Evolutionary conservation across 1,140 invertebrate genomes (phyloP).

Genomic region (Habropoda laboriosa): DNA sequence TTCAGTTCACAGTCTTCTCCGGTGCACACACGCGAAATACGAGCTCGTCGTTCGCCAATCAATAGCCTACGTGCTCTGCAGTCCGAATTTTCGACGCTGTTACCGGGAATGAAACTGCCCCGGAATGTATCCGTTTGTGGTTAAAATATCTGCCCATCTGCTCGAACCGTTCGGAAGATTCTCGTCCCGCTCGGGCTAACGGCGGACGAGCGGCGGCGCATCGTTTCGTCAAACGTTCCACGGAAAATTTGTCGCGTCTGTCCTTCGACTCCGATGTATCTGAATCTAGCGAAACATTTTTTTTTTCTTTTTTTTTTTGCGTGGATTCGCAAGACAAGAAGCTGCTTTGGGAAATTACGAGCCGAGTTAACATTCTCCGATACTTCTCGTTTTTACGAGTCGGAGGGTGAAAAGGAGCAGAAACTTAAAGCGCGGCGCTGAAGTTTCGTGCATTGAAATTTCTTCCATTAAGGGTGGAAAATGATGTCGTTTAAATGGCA

Average conservation of each 20-base stretch:
- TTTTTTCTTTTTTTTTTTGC: no score
- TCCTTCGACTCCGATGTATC: no score
- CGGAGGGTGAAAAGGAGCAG: no score
- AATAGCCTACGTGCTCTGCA: constrained; percentile 63
- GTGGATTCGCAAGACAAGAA: no score
- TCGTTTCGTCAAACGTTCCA: constrained; percentile 7
- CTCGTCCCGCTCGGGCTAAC: not conserved
- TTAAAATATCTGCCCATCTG: constrained; percentile 53
- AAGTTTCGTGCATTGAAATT: no score
- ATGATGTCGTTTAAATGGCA: no score
- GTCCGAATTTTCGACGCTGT: constrained; percentile 51
- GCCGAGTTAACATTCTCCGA: no score
- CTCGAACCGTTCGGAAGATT: constrained; percentile 14
- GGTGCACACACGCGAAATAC: constrained; percentile 53
- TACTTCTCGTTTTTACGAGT: no score
- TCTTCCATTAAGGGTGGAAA: no score
- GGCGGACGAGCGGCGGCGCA: not conserved
- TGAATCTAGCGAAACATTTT: not conserved
- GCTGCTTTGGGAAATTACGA: no score
- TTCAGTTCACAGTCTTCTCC: not conserved
- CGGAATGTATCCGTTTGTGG: constrained; percentile 57
- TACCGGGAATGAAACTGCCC: constrained; percentile 54
- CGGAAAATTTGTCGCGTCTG: constrained; percentile 3
- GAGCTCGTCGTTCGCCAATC: constrained; percentile 58
- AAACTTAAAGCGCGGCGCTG: no score